Base-by-base conservation (phyloP, 2,888 invertebrate genomes). In the Sesia apiformis region DNA sequence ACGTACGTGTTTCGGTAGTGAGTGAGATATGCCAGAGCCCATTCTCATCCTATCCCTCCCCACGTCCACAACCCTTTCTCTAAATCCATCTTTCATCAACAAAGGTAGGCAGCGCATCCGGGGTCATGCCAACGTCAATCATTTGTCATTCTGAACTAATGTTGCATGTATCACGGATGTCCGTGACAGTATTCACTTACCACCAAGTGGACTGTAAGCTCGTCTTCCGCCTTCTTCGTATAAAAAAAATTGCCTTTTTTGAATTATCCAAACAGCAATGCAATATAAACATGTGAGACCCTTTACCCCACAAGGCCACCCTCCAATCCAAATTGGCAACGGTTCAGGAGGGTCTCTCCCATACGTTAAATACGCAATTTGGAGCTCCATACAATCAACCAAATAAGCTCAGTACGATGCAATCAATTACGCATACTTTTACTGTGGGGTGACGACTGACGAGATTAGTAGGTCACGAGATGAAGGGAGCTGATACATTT, bases 351-450 rank as follows among this genome's bases (percentile, higher is more conserved):
- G 89, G 84, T 76, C 71, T 78, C 80, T 79, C 80, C 82, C 78
- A 81, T 81, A 84, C 82, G 84, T 84, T 87, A 86, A 88, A 84
- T 86, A 88, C 82, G 83, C 84, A 84, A 86, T 86, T 87, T 78
- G 72, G 76, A 77, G 73, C 8, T 75, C 77, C 69, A 78, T 82
- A 85, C 89, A 87, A 87, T 87, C 84, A 84, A 69, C 75, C 74
- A 81, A 86, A 88, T 84, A 86, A 87, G 84, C 77, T 81, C 72
- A 76, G 74, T 72, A 76, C 79, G 76, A 78, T 82, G 79, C 80
- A 86, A 88, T 86, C 85, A 86, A 85, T 88, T 86, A 86, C 79
- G 72, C 73, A 76, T 78, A 72, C 80, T 81, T 86, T 84, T 78
- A 70, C 69, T 46, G 46, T 46, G 46, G 46, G 46, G 46, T 46